Base-by-base conservation (phyloP, 2,888 invertebrate species). In the Mythimna ferrago region DNA sequence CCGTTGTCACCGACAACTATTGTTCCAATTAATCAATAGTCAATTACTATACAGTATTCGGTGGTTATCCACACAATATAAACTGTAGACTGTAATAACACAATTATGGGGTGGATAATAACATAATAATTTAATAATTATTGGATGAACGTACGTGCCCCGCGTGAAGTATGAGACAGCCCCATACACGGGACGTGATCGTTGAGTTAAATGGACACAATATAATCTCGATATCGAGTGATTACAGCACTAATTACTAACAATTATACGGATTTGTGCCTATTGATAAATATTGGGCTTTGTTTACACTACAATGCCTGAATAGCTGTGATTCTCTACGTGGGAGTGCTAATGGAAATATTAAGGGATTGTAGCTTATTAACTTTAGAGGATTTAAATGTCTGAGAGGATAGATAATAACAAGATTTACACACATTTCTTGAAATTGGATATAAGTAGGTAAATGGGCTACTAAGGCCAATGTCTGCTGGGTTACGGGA, bases 71-170 rank as follows among this genome's bases (percentile, higher is more conserved):
- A 58, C 69, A 69, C 73, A 83, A 79, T 72, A 73, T 78, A 83
- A 81, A 81, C 75, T 73, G 67, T 61, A 62, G 51, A 66, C 64
- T 83, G 44, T 65, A 66, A 56, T 82, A 90, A 91, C 84, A 64
- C 60, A 77, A 86, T 89, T 87, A 83, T 19, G 16, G 48, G 16
- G 48, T 48, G 16, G 16, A 48, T 48, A 48, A 48, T 48, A 48
- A 48, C 48, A 48, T 48, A 48, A 48, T 48, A 48, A 48, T 48
- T 48, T 48, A 48, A 48, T 48, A 67, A 75, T 89, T 85, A 86
- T 86, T 88, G 84, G 78, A 78, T 74, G 35, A 73, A 69, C 51
- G 66, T 73, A 88, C 90, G 91, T 91, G 90, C 73, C 76, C 69
- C 38, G 86, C 41, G 32, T 85, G 38, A 66, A 70, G 54, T 73